A percentile compares a stretch with the other conserved stretches of the same genome.
Conservation (phyloP, 2,888 invertebrate species). For the Corbicula japonica region DNA sequence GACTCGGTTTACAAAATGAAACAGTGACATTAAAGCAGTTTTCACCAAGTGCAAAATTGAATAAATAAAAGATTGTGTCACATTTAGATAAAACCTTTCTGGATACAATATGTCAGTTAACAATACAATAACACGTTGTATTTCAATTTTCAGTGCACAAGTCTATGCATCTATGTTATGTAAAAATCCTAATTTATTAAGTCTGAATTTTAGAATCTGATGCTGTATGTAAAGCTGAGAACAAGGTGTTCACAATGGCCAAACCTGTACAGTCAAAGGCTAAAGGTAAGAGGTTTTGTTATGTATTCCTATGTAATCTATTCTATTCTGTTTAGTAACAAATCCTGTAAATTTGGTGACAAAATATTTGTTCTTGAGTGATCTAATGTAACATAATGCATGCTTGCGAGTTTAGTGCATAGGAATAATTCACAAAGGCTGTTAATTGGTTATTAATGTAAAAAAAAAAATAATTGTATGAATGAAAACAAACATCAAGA, state of each 20-base stretch:
- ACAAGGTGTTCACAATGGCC: slow-evolving; percentile 20
- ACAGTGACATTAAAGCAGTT: slow-evolving; percentile 20
- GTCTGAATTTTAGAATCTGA: slow-evolving; percentile 26
- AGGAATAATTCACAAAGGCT: neutral
- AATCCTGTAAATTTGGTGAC: slow-evolving; percentile 11
- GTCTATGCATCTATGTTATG: slow-evolving; percentile 25
- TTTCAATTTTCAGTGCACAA: slow-evolving; percentile 23
- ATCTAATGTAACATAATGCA: slow-evolving; percentile 22
- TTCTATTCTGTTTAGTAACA: slow-evolving; percentile 11
- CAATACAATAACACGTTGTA: slow-evolving; percentile 27
- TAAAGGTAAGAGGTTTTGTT: slow-evolving; percentile 22
- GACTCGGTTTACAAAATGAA: slow-evolving; percentile 10
- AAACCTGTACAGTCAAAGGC: slow-evolving; percentile 25
- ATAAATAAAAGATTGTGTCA: slow-evolving; percentile 17
- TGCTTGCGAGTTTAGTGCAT: neutral
- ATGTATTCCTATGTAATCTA: slow-evolving; percentile 14
- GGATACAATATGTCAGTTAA: slow-evolving; percentile 22
- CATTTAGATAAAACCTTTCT: slow-evolving; percentile 20
- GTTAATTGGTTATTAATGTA: slow-evolving; percentile 5
- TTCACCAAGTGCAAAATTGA: slow-evolving; percentile 16
- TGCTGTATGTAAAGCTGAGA: slow-evolving; percentile 25
- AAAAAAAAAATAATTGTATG: slow-evolving; percentile 17
- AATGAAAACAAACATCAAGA: slow-evolving; percentile 25
- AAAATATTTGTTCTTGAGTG: slow-evolving; percentile 23
- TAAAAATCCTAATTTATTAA: slow-evolving; percentile 15